Conservation (phyloP, 1,140 invertebrate genomes). For the Drosophila ironensis region DNA sequence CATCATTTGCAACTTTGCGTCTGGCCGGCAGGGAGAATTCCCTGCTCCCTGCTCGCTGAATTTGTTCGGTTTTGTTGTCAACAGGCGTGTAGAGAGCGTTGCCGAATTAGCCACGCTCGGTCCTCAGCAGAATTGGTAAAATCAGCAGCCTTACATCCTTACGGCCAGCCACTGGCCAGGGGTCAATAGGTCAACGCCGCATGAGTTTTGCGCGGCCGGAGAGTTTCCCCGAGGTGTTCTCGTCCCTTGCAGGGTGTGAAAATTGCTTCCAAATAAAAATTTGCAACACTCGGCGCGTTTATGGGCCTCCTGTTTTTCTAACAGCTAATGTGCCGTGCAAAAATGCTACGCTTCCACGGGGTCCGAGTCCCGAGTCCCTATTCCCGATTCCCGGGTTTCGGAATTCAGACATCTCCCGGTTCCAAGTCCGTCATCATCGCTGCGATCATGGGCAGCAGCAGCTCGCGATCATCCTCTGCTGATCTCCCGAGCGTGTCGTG, state of each 20-base stretch:
- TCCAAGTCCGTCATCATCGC: slow-evolving; percentile 49
- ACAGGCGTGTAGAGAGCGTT: slow-evolving; percentile 29
- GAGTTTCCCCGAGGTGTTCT: slow-evolving; percentile 22
- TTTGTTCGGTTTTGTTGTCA: slow-evolving; percentile 40
- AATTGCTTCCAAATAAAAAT: slow-evolving; percentile 81
- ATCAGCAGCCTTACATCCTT: slow-evolving; percentile 10
- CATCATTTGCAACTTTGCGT: slow-evolving; percentile 70
- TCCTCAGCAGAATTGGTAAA: slow-evolving; percentile 52
- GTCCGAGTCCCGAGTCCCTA: slow-evolving; percentile 3
- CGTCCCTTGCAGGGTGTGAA: slow-evolving; percentile 64
- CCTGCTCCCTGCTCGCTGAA: background rate
- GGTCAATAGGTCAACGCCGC: slow-evolving; percentile 40
- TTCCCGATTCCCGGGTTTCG: slow-evolving; percentile 7
- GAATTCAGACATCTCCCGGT: slow-evolving; percentile 15
- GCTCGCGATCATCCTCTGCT: slow-evolving; percentile 52
- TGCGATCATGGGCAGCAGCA: slow-evolving; percentile 49
- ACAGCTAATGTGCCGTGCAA: slow-evolving; percentile 64
- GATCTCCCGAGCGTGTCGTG: slow-evolving; percentile 48
- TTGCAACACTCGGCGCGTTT: slow-evolving; percentile 65
- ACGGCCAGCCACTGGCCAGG: slow-evolving; percentile 30
- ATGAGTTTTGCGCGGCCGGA: slow-evolving; percentile 27
- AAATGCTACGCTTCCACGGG: slow-evolving; percentile 59
- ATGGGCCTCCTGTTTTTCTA: slow-evolving; percentile 43
- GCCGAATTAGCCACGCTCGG: slow-evolving; percentile 65
- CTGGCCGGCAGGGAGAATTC: slow-evolving; percentile 1